Evolutionary conservation across 2,797 vertebrate genomes (phyloP).

Genomic region (Brotula barbata): DNA sequence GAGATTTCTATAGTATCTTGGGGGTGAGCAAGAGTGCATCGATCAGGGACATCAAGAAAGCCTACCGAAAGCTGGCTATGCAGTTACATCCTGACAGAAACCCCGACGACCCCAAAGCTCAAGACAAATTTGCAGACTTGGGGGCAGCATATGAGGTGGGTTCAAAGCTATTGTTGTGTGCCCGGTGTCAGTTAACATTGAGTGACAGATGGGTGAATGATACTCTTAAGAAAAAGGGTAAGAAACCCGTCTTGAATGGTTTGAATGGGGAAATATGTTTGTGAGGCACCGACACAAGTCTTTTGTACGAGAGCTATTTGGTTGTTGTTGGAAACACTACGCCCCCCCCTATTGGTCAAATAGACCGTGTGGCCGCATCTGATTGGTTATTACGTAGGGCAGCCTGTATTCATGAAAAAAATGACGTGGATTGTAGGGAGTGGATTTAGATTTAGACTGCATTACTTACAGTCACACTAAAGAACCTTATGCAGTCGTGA

Average conservation of each 20-base stretch:
- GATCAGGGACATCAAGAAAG: conserved; percentile 97
- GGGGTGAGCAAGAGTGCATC: conserved; percentile 90
- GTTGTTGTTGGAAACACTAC: conserved; percentile 68
- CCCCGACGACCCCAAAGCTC: conserved; percentile 91
- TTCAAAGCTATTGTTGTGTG: neutral
- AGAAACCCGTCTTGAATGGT: too few species aligned
- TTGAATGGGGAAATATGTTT: too few species aligned
- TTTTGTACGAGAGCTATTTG: conserved; percentile 33
- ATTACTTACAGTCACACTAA: conserved; percentile 27
- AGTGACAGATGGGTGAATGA: too few species aligned
- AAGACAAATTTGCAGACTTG: conserved; percentile 96
- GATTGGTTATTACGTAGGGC: conserved; percentile 70
- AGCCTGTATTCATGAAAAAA: conserved; percentile 30
- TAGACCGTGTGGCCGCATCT: conserved; percentile 79
- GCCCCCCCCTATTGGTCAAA: conserved; percentile 69
- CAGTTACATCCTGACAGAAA: conserved; percentile 97
- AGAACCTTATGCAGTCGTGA: neutral
- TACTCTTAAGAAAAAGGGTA: too few species aligned
- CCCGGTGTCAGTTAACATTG: neutral
- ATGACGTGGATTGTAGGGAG: conserved; percentile 52
- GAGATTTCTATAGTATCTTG: conserved; percentile 96
- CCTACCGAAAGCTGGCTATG: conserved; percentile 94
- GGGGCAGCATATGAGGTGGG: conserved; percentile 97
- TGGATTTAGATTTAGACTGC: conserved; percentile 3
- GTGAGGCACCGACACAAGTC: conserved; percentile 11